Evolutionary conservation across 2,113 vertebrate genomes (phyloP).

Genomic region (Perca fluviatilis): DNA sequence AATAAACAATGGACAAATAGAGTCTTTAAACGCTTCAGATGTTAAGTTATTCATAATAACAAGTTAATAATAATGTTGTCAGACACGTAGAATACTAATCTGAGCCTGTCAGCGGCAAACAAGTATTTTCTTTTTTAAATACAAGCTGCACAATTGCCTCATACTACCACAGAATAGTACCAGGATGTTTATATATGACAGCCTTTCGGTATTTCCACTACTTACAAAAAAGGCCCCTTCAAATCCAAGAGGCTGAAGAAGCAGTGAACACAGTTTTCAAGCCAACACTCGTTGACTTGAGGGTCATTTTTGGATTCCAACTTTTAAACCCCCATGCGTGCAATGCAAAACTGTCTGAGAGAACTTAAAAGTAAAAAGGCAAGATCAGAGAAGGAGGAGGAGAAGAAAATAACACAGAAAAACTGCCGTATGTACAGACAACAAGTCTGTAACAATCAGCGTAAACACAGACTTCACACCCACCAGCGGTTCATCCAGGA

Average conservation of each 20-base stretch:
- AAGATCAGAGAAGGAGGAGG: conserved; percentile 18
- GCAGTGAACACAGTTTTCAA: not conserved
- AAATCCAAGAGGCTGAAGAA: not conserved
- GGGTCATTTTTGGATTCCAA: not conserved
- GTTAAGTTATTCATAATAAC: too few species aligned
- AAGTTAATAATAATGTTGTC: too few species aligned
- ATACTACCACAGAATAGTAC: too few species aligned
- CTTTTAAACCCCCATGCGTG: not conserved
- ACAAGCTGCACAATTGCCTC: too few species aligned
- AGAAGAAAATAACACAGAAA: not conserved
- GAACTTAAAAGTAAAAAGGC: not conserved
- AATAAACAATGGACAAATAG: too few species aligned
- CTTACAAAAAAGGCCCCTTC: not conserved
- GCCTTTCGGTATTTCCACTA: too few species aligned
- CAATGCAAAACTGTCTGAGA: not conserved
- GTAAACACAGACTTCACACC: conserved; percentile 35
- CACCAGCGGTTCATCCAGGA: not conserved
- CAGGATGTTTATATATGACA: too few species aligned
- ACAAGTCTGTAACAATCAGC: conserved; percentile 33
- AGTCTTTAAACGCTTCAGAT: too few species aligned
- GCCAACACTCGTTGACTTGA: not conserved
- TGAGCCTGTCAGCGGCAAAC: too few species aligned
- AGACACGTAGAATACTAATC: too few species aligned
- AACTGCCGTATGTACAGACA: not conserved
- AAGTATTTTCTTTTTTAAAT: too few species aligned